A percentile compares a stretch with the other conserved stretches of the same genome.
These are phyloP conservation scores for cat (Felis catus) DNA, from an alignment of 2,113 vertebrate genomes.

Conservation along the genomic window F.catus_Fca126_mat1.0 CM031412.1:203544001-203544500, in stretches of 20 bases:
- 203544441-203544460: background rate
- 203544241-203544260: constrained; percentile 16
- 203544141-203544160: constrained; percentile 3
- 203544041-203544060: background rate
- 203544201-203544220: background rate
- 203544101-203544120: background rate
- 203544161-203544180: background rate
- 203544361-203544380: background rate
- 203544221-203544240: background rate
- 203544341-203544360: background rate
- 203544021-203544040: background rate
- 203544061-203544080: background rate
- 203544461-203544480: background rate
- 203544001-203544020: background rate
- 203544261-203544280: background rate
- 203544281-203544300: background rate
- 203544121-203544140: background rate
- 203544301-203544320: background rate
- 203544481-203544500: background rate
- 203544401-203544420: background rate
- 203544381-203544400: background rate
- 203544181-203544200: background rate
- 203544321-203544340: background rate
- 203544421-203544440: background rate
- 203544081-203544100: constrained; percentile 28